Evolutionary conservation across 2,797 vertebrate species (phyloP), one percentile per base, ranked within the genome.

Genomic region (Bufotes viridis): DNA sequence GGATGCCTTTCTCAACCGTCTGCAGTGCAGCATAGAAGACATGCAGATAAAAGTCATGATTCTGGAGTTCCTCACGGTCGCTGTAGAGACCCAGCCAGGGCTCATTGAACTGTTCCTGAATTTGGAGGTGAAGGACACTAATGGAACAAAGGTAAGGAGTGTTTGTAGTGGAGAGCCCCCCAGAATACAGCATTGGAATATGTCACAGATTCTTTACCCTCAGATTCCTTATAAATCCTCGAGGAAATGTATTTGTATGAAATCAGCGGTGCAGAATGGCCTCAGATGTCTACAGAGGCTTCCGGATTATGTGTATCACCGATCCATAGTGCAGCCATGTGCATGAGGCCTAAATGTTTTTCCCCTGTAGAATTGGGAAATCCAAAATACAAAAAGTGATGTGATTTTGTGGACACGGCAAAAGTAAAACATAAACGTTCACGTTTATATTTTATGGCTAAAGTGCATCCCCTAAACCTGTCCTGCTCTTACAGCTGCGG

Each of bases 31-130:
- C 91, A 97, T 97, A 0, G 98, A 99, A 92, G 98, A 99, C 93
- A 97, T 99, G 96, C 95, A 98, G 79, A 98, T 99, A 92, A 99
- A 99, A 91, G 98, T 99, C 91, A 99, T 99, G 96, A 99, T 99
- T 82, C 94, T 99, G 13, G 98, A 99, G 89, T 99, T 99, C 92
- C 97, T 99, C 88, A 99, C 98, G 0, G 97, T 99, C 0, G 98
- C 98, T 0, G 98, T 99, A 82, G 98, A 99, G 93, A 99, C 98
- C 0, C 98, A 99, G 15, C 98, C 98, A 0, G 98, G 98, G 14
- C 98, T 99, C 87, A 99, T 99, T 0, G 98, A 99, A 90, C 96
- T 99, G 1, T 99, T 99, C 91, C 96, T 99, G 61, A 99, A 99
- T 89, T 93, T 99, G 86, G 96, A 99, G 91, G 96, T 96, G 89